Evolutionary conservation across 2,113 vertebrate genomes (phyloP), one percentile per base, ranked within the genome.

Genomic region (Sciurus niger): DNA sequence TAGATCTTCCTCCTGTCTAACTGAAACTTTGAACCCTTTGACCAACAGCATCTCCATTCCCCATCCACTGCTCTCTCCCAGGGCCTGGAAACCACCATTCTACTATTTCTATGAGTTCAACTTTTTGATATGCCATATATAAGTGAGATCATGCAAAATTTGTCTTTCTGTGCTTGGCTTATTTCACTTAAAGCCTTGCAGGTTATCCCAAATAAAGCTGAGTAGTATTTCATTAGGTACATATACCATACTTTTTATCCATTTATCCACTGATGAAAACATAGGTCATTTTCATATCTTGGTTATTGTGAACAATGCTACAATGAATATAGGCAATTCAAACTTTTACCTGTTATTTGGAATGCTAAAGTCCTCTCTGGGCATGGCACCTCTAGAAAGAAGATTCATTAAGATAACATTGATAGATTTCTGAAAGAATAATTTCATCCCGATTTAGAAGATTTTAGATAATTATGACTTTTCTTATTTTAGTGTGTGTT

Each of bases 381-480:
- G 20, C 37, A 7, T 80, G 24, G 34, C 90, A 16, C 18, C 70
- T 83, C 96, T 86, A 24, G n/a, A 89, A 89, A 58, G 74, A 88
- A 51, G 43, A 87, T 34, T 93, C 90, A 60, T 84, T 55, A 73
- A 46, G 11, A 17, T 60, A 65, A 46, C 60, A 17, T 18, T 77
- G n/a, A 76, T 60, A 70, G 40, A 78, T 60, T 70, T 73, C 55
- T 60, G 89, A 84, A 93, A 51, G 20, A 70, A 91, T 82, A 93
- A 86, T 37, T 40, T 85, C 34, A 80, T 60, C 94, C 30, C 43
- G 37, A 88, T 58, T 16, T 1, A 94, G 18, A 3, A 82, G 6
- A 77, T 82, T 92, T 93, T 80, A 91, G 55, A 43, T 87, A 79
- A 89, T 80, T 89, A 63, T 95, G 87, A 93, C 14, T 93, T 93